Base-by-base conservation (phyloP, 2,113 vertebrate species). In the Cyanistes caeruleus region DNA sequence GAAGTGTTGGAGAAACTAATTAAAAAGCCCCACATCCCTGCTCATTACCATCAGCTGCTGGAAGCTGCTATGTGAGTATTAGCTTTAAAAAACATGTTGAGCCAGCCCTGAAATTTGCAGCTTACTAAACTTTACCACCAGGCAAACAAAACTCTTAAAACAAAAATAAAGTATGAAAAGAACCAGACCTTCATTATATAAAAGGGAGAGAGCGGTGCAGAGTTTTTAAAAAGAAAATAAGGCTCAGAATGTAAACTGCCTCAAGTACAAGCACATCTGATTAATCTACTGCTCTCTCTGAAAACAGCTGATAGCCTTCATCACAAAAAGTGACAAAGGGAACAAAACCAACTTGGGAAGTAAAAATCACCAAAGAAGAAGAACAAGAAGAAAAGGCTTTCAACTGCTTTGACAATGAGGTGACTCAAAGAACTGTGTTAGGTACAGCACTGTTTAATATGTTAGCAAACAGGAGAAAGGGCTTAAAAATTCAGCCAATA, bases 321-420 rank as follows among this genome's bases (percentile, higher is more conserved):
- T 48, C 91, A 90, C 83, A 90, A 90, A 77, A 90, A 67, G 64
- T 44, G 86, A 97, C 94, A 95, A 97, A 95, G 83, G 83, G 93
- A 97, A 97, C 93, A 97, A 97, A 93, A 95, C 80, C 94, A 86
- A 84, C 76, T 89, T 52, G 91, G 91, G 93, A 95, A 96, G 91
- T 86, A 84, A 95, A 96, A 95, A 86, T 96, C 93, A 89, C 86
- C 83, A 92, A 77, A 93, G 83, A 96, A 53, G 82, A 93, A 84
- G 77, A 86, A 79, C 75, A 81, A 76, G 88, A 90, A 90, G 83
- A 95, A 97, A 92, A 96, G 96, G 89, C 93, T 96, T 96, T 96
- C 89, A 95, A 39, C 77, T 59, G 86, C 89, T 93, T 93, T 84
- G 86, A 95, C 93, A 93, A 95, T 88, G 88, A 92, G 73, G 92